These are phyloP conservation scores for Mus spicilegus DNA, from an alignment of 2,113 vertebrate species.

Conservation along the genomic window DNA sequence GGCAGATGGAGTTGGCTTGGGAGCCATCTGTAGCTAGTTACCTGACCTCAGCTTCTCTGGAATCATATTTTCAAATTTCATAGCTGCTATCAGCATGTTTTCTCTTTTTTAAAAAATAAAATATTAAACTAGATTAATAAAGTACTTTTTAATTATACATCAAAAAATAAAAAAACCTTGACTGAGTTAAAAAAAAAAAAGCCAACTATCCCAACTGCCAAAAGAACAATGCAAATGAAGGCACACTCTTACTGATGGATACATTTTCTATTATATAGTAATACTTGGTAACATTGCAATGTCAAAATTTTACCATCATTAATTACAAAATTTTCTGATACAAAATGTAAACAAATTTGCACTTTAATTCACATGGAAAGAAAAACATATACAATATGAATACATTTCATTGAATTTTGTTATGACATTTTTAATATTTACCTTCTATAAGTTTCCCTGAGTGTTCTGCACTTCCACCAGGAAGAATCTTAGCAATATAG, in stretches of 20 bases:
- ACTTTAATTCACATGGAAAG: neutral
- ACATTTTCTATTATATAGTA: neutral
- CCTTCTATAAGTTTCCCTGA: constrained; percentile 95
- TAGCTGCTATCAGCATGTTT: neutral
- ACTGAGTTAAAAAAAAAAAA: constrained; percentile 26
- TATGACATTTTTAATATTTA: constrained; percentile 85
- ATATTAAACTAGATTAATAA: neutral
- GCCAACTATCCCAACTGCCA: neutral
- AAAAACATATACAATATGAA: neutral
- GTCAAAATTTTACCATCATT: neutral
- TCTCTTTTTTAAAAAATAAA: constrained; percentile 20
- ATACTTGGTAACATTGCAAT: neutral
- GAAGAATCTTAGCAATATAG: constrained; percentile 95
- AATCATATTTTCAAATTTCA: neutral
- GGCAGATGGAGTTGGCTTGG: neutral
- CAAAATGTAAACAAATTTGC: neutral
- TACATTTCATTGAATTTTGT: constrained; percentile 28
- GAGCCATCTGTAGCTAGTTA: neutral
- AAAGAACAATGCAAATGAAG: constrained; percentile 65
- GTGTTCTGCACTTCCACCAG: constrained; percentile 94
- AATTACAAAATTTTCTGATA: neutral
- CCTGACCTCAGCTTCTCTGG: neutral
- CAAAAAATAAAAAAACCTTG: constrained; percentile 15
- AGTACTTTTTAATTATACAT: neutral
- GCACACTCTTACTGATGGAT: constrained; percentile 9